Percentiles rank a stretch among this genome's conserved stretches.
Evolutionary conservation across 2,113 vertebrate genomes (phyloP).

Genomic region (Zapornia atra): DNA sequence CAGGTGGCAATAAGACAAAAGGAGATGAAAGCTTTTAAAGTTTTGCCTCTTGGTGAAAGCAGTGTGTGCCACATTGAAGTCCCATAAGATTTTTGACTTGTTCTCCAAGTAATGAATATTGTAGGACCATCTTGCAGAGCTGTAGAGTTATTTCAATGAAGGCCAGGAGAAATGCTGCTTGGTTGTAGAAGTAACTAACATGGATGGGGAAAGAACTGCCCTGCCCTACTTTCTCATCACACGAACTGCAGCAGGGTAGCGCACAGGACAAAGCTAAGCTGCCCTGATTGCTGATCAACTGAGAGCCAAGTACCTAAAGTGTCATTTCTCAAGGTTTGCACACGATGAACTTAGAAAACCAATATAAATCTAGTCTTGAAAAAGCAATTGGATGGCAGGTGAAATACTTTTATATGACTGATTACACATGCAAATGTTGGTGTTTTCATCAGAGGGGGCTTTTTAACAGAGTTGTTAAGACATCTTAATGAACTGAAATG

Average conservation of each 20-base stretch:
- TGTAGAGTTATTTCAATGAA: not conserved
- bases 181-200: accelerated
- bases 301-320: accelerated
- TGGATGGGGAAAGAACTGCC: not conserved
- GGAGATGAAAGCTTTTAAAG: not conserved
- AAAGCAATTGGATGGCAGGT: not conserved
- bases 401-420: not conserved
- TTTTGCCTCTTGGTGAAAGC: not conserved
- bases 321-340: not conserved
- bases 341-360: not conserved
- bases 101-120: not conserved
- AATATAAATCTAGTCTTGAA: not conserved
- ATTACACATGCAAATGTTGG: not conserved
- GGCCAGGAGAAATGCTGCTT: not conserved
- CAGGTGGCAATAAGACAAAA: not conserved
- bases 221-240: accelerated
- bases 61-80: not conserved
- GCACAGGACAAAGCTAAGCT: not conserved
- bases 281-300: not conserved
- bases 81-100: not conserved
- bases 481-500: not conserved
- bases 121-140: not conserved
- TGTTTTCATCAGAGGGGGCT: not conserved
- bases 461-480: not conserved
- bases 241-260: accelerated